Percentiles rank a stretch among this genome's conserved stretches.
These are phyloP conservation scores for Adelphocoris suturalis DNA, from an alignment of 2,888 invertebrate genomes.

Conservation along the genomic window DNA sequence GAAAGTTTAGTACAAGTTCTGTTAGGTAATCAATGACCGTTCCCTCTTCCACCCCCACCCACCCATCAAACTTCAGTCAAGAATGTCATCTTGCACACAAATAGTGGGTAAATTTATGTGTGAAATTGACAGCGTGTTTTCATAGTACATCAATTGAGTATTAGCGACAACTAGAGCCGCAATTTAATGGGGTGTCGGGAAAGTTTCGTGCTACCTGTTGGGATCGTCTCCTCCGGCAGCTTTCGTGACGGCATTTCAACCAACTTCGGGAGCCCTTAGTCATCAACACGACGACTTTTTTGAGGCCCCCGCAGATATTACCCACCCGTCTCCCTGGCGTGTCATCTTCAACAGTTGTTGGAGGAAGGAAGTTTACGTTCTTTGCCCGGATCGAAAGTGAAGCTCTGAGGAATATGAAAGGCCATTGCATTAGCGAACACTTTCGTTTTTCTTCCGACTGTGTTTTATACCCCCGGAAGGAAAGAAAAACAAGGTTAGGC, in stretches of 20 bases:
- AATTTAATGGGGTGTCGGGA: neutral
- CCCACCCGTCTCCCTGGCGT: neutral
- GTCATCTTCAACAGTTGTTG: neutral
- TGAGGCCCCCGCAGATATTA: neutral
- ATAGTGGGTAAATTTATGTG: too few relatives aligned
- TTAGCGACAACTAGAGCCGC: too few relatives aligned
- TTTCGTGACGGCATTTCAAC: neutral
- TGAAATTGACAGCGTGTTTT: too few relatives aligned
- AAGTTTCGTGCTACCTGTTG: neutral
- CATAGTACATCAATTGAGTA: too few relatives aligned
- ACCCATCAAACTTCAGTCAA: too few relatives aligned
- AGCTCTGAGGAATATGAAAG: constrained; percentile 24
- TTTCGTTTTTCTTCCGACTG: constrained; percentile 26
- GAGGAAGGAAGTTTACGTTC: neutral
- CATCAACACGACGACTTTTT: neutral
- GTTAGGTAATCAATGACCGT: too few relatives aligned
- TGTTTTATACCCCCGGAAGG: neutral
- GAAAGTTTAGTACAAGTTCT: too few relatives aligned
- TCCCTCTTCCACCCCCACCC: too few relatives aligned
- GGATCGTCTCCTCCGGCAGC: neutral
- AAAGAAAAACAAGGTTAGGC: too few relatives aligned
- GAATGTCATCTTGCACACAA: too few relatives aligned
- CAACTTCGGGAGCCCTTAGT: neutral
- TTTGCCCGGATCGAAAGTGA: constrained; percentile 33
- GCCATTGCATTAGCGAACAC: constrained; percentile 22